Evolutionary conservation across 2,113 vertebrate genomes (phyloP).

Genomic region (Catharus bicknelli): DNA sequence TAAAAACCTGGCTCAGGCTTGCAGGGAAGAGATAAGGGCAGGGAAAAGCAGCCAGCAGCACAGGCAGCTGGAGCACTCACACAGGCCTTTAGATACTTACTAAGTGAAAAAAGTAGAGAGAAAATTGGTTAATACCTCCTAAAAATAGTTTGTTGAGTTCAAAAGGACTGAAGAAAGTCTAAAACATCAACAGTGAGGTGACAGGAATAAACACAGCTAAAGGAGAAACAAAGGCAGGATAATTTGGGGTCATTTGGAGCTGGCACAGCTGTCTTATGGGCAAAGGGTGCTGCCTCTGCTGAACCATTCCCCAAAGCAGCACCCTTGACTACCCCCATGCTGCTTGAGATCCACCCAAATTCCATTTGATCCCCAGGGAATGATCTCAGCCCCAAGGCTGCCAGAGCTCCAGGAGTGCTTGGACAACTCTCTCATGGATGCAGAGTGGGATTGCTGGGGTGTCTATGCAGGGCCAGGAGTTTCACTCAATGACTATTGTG

Average conservation of each 20-base stretch:
- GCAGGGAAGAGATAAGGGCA: constrained; percentile 23
- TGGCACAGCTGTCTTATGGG: neutral
- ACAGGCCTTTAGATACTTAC: neutral
- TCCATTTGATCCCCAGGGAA: neutral
- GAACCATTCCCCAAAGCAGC: accelerated
- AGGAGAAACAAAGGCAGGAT: neutral
- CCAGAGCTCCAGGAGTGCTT: neutral
- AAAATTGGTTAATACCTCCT: neutral
- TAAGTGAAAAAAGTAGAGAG: neutral
- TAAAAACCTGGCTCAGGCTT: neutral
- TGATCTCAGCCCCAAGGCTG: accelerated
- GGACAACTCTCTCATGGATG: neutral
- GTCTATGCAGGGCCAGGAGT: neutral
- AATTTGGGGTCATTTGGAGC: neutral
- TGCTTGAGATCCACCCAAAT: neutral
- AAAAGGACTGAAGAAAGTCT: neutral
- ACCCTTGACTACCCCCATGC: neutral
- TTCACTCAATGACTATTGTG: neutral
- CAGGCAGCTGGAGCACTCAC: neutral
- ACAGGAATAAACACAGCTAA: neutral
- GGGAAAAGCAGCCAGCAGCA: neutral
- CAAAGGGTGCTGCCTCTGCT: neutral
- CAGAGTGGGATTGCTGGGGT: neutral
- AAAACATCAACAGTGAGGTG: neutral
- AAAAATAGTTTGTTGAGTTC: neutral